Evolutionary conservation across 2,797 vertebrate species (phyloP).

Genomic region (Spinibarbus caldwelli): DNA sequence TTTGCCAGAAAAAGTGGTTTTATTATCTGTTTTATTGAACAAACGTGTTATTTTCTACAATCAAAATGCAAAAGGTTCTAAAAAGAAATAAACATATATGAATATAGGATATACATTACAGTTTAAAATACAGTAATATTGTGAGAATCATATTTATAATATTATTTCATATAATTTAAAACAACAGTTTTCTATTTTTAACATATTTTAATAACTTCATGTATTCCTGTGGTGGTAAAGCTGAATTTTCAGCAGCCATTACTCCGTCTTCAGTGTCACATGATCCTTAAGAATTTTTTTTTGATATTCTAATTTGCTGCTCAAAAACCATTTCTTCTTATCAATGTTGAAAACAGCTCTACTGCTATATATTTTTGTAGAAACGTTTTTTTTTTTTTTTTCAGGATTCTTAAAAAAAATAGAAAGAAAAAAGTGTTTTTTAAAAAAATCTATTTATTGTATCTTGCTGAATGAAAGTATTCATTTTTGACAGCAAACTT

Average conservation of each 20-base stretch:
- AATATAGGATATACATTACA: neutral
- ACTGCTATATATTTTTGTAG: conserved; percentile 10
- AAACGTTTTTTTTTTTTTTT: no score
- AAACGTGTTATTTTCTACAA: neutral
- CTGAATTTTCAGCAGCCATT: neutral
- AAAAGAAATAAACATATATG: neutral
- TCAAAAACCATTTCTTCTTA: neutral
- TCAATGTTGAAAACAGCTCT: neutral
- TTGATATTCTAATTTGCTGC: neutral
- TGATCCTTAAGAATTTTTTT: no score
- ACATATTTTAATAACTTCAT: no score
- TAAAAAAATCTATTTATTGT: neutral
- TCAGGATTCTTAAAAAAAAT: no score
- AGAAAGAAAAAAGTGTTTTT: neutral
- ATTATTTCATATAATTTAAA: no score
- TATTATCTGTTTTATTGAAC: neutral
- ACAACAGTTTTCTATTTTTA: neutral
- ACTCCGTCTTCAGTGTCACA: neutral
- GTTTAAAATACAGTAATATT: neutral
- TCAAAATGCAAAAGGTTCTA: neutral
- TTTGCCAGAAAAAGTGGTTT: neutral
- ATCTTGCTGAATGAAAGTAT: no score
- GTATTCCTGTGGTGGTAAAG: no score
- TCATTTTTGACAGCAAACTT: no score
- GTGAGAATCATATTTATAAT: no score